These are phyloP conservation scores for Stegastes partitus DNA, from an alignment of 2,113 vertebrate genomes.

Conservation along the genomic window DNA sequence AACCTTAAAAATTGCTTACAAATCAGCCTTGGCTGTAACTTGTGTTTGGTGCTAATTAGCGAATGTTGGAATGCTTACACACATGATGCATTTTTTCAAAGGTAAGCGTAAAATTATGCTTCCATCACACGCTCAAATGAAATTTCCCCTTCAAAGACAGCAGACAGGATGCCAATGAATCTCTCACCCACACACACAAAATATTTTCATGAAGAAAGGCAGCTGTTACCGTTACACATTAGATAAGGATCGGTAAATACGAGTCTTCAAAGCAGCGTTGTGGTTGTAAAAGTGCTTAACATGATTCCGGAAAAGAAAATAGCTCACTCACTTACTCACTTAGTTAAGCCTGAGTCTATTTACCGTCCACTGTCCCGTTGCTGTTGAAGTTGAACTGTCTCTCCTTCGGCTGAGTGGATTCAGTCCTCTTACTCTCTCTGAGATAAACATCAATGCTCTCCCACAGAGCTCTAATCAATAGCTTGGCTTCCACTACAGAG, in stretches of 20 bases:
- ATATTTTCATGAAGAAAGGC: neutral
- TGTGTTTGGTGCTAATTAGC: no score
- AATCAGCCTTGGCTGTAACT: no score
- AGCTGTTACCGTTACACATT: neutral
- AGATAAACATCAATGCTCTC: constrained; percentile 72
- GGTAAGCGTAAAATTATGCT: no score
- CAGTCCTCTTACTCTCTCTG: constrained; percentile 53
- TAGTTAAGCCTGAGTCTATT: constrained; percentile 51
- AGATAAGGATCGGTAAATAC: constrained; percentile 1
- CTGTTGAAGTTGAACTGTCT: constrained; percentile 41
- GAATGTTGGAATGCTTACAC: no score
- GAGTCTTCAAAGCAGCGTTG: neutral
- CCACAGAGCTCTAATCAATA: constrained; percentile 68
- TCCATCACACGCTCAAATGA: no score
- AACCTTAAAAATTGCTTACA: no score
- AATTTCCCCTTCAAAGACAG: no score
- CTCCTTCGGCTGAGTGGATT: constrained; percentile 52
- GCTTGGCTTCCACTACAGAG: constrained; percentile 47
- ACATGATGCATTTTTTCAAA: no score
- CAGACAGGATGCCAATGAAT: no score
- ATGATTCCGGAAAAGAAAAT: constrained; percentile 35
- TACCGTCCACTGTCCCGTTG: constrained; percentile 41
- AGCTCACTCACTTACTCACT: constrained; percentile 34
- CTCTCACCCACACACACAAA: no score
- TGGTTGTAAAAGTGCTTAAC: constrained; percentile 11